Evolutionary conservation across 1,140 invertebrate species (phyloP).

Genomic region (Drosophila ohnishii): DNA sequence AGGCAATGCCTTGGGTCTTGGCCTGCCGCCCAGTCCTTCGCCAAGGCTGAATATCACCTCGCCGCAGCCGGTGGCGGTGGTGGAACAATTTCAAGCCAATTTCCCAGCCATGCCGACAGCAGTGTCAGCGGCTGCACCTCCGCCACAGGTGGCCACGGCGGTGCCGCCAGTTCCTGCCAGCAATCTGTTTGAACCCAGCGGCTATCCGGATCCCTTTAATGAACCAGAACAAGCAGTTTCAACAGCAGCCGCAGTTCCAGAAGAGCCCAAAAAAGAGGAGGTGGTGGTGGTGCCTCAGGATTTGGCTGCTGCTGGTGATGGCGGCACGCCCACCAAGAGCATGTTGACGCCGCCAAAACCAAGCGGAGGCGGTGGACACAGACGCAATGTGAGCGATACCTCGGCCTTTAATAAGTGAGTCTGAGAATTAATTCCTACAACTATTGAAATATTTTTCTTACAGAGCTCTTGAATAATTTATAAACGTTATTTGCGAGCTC

Average conservation of each 20-base stretch:
- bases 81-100: constrained; percentile 82
- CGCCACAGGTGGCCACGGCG: constrained; percentile 61
- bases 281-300: constrained; percentile 25
- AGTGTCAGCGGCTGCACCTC: constrained; percentile 43
- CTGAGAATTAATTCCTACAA: neutral
- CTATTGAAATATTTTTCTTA: neutral
- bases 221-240: constrained; percentile 71
- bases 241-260: constrained; percentile 23
- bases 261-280: constrained; percentile 33
- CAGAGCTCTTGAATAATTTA: neutral
- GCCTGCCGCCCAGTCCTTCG: constrained; percentile 84
- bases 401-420: constrained; percentile 92
- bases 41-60: constrained; percentile 80
- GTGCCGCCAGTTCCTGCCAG: constrained; percentile 37
- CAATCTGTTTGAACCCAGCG: constrained; percentile 84
- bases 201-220: constrained; percentile 86
- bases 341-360: constrained; percentile 75
- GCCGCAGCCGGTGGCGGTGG: constrained; percentile 78
- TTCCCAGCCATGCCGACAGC: constrained; percentile 77
- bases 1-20: constrained; percentile 83
- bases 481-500: constrained; percentile 1
- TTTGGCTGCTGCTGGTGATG: constrained; percentile 6
- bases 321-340: constrained; percentile 83
- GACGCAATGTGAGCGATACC: constrained; percentile 93
- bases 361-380: constrained; percentile 84